These are phyloP conservation scores for Xenopus laevis DNA, from an alignment of 2,113 vertebrate species.

Conservation along the genomic window DNA sequence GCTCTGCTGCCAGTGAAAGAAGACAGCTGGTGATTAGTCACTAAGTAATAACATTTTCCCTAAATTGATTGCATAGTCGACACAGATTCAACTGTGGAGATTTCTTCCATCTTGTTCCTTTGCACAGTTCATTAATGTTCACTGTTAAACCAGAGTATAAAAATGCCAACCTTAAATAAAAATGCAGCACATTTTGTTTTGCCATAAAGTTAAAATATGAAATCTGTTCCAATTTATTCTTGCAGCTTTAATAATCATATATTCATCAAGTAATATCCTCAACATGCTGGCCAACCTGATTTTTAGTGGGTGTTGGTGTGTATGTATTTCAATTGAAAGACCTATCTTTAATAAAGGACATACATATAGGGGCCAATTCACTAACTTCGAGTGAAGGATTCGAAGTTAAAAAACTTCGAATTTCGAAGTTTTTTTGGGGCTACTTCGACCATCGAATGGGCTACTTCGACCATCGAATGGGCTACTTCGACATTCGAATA, in stretches of 20 bases:
- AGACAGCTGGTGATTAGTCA: slow-evolving; percentile 45
- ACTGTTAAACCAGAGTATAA: slow-evolving; percentile 26
- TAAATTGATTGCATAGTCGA: slow-evolving; percentile 41
- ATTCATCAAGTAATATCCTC: neutral
- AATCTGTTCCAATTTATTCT: neutral
- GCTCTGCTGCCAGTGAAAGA: slow-evolving; percentile 35
- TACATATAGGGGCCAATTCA: too few relatives aligned
- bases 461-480: too few relatives aligned
- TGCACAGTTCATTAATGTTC: slow-evolving; percentile 37
- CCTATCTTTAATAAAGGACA: too few relatives aligned
- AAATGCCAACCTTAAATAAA: slow-evolving; percentile 11
- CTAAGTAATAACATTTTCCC: slow-evolving; percentile 43
- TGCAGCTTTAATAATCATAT: neutral
- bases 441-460: too few relatives aligned
- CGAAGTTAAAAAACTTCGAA: too few relatives aligned
- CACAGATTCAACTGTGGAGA: slow-evolving; percentile 32
- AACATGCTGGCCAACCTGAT: too few relatives aligned
- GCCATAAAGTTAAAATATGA: neutral
- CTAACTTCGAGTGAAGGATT: too few relatives aligned
- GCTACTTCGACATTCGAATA: too few relatives aligned
- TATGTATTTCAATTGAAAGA: too few relatives aligned
- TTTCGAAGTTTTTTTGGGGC: too few relatives aligned
- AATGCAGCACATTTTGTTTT: neutral
- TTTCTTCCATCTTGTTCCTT: slow-evolving; percentile 37
- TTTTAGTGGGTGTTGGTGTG: too few relatives aligned